These are phyloP conservation scores for Tiphia femorata DNA, from an alignment of 2,888 invertebrate genomes.

Conservation along the genomic window DNA sequence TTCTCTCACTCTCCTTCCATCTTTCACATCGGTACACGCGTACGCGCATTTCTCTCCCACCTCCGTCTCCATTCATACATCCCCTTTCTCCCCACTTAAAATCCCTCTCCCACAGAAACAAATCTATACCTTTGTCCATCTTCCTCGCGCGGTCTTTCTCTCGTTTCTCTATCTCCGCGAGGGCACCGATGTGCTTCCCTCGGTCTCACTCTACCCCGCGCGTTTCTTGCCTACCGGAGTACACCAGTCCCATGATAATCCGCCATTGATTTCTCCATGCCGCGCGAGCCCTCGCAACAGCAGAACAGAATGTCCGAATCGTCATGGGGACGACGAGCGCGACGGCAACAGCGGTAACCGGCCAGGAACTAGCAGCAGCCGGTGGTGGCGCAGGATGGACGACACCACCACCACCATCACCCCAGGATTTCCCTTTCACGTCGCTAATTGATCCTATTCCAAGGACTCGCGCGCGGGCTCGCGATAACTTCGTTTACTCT, in stretches of 20 bases:
- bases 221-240: too few species aligned
- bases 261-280: constrained; percentile 42
- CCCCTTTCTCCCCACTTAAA: too few species aligned
- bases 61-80: too few species aligned
- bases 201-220: too few species aligned
- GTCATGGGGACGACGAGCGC: constrained; percentile 20
- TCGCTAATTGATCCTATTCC: constrained; percentile 41
- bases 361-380: too few species aligned
- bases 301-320: constrained; percentile 26
- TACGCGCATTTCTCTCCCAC: too few species aligned
- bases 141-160: too few species aligned
- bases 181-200: too few species aligned
- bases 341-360: neutral
- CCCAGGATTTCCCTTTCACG: constrained; percentile 32
- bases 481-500: constrained; percentile 35
- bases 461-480: constrained; percentile 9
- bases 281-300: constrained; percentile 31
- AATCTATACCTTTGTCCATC: too few species aligned
- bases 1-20: neutral
- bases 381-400: too few species aligned
- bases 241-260: constrained; percentile 42
- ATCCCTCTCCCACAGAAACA: too few species aligned
- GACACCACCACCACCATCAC: neutral
- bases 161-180: too few species aligned
- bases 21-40: neutral